A percentile compares a stretch with the other conserved stretches of the same genome.
These are phyloP conservation scores for Dryadula phaetusa DNA, from an alignment of 2,888 invertebrate species.

Conservation along the genomic window DNA sequence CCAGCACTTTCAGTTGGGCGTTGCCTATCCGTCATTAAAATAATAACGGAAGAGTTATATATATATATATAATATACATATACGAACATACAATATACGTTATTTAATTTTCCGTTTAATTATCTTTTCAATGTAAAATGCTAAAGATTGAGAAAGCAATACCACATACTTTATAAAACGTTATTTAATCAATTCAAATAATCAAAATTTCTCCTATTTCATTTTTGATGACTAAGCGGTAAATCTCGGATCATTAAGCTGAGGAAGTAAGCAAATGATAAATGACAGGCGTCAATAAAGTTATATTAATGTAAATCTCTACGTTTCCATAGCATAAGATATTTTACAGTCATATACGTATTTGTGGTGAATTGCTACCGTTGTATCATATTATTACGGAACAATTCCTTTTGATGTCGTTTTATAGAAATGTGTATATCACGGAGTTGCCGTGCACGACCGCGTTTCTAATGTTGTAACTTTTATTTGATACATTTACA, in stretches of 20 bases:
- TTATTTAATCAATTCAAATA: background rate
- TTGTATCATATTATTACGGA: slow-evolving; percentile 37
- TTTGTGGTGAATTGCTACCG: slow-evolving; percentile 31
- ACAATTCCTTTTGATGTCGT: slow-evolving; percentile 42
- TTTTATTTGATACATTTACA: slow-evolving; percentile 32
- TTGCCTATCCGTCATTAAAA: too few relatives aligned
- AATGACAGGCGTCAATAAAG: slow-evolving; percentile 15
- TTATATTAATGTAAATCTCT: slow-evolving; percentile 16
- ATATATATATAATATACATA: too few relatives aligned
- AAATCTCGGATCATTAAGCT: slow-evolving; percentile 14
- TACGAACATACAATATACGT: too few relatives aligned
- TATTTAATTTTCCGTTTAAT: background rate
- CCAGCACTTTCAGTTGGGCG: too few relatives aligned
- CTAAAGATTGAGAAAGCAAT: background rate
- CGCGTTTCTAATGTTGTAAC: slow-evolving; percentile 41
- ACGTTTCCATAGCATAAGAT: background rate
- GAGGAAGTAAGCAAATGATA: slow-evolving; percentile 15
- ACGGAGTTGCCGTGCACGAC: slow-evolving; percentile 35
- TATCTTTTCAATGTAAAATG: background rate
- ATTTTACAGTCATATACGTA: slow-evolving; percentile 18
- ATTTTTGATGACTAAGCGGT: slow-evolving; percentile 3
- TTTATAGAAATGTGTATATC: slow-evolving; percentile 44
- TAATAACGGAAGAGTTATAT: too few relatives aligned
- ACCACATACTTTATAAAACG: background rate
- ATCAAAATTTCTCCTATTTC: background rate